Evolutionary conservation across 2,797 vertebrate genomes (phyloP).

Genomic region (Smutsia temminckii): DNA sequence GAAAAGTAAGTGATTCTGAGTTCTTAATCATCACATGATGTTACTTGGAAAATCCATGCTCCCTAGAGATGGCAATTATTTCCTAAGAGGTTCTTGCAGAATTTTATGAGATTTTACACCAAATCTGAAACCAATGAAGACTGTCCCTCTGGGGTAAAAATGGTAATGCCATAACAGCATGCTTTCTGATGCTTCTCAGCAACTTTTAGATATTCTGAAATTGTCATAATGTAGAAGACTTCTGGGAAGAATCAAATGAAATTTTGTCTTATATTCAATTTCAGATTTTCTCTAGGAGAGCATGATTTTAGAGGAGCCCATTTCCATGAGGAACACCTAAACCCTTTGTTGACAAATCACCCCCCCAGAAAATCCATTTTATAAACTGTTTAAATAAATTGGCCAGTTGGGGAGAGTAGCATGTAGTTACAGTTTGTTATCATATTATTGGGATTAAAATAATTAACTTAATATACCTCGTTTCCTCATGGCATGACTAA

Average conservation of each 20-base stretch:
- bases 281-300: slow-evolving; percentile 26
- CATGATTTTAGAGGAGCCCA: slow-evolving; percentile 39
- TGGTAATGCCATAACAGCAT: not conserved
- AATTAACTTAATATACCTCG: slow-evolving; percentile 69
- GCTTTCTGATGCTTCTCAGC: not conserved
- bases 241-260: slow-evolving; percentile 17
- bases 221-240: not conserved
- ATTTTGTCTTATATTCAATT: slow-evolving; percentile 41
- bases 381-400: slow-evolving; percentile 50
- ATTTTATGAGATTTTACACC: slow-evolving; percentile 10
- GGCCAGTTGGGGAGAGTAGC: slow-evolving; percentile 22
- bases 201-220: slow-evolving; percentile 54
- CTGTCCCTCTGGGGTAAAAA: not conserved
- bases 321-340: slow-evolving; percentile 31
- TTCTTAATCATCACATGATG: not conserved
- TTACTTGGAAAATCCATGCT: not conserved
- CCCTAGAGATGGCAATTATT: not conserved
- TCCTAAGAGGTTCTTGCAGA: not conserved
- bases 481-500: slow-evolving; percentile 59
- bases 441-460: slow-evolving; percentile 72
- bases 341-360: slow-evolving; percentile 19
- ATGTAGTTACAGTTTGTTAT: slow-evolving; percentile 56
- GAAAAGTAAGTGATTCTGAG: not conserved
- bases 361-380: not conserved
- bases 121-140: not conserved